Evolutionary conservation across 2,113 vertebrate species (phyloP), one percentile per base, ranked within the genome.

Genomic region (Sisor rabdophorus): DNA sequence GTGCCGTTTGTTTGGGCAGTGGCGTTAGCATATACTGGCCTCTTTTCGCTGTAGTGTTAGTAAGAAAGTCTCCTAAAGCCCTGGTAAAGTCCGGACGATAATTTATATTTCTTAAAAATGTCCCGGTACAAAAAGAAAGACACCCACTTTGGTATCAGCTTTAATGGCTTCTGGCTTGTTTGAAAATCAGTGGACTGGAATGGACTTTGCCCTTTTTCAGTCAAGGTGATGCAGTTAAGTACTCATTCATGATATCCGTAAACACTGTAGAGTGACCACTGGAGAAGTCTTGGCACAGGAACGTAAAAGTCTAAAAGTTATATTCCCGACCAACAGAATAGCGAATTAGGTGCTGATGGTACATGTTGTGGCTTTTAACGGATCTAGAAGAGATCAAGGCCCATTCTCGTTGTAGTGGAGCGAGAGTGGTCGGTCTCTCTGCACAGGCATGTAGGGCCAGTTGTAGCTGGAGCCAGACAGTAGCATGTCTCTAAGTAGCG

Each of bases 401-500:
- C 92, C 92, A 10, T 90, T 91, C 85, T 93, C 92, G 15, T 91
- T 92, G 87, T 93, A 93, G 84, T 92, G 91, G 73, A 93, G 87
- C 60, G 91, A 88, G 79, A 93, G 84, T 10, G 91, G 91, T 12
- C 92, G 88, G 64, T 89, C 86, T 77, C 92, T 93, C 85, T 93
- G 94, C 80, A 93, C 89, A 3, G 94, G 91, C 87, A 94, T 92
- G 75, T 95, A 94, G 36, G 94, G 93, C 94, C 94, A 94, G 88
- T 89, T 93, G 89, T 94, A 93, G 88, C 91, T 91, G 84, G 93
- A 92, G 2, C 94, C 94, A 0, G 94, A 93, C 0, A 95, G 90
- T 60, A 95, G 89, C 94, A 95, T 95, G 88, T 95, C 94, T 0
- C 93, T 90, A 2, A 95, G 92, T 59, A 95, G 89, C 17, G 93